These are phyloP conservation scores for Scortum barcoo DNA, from an alignment of 2,113 vertebrate species.

Conservation along the genomic window DNA sequence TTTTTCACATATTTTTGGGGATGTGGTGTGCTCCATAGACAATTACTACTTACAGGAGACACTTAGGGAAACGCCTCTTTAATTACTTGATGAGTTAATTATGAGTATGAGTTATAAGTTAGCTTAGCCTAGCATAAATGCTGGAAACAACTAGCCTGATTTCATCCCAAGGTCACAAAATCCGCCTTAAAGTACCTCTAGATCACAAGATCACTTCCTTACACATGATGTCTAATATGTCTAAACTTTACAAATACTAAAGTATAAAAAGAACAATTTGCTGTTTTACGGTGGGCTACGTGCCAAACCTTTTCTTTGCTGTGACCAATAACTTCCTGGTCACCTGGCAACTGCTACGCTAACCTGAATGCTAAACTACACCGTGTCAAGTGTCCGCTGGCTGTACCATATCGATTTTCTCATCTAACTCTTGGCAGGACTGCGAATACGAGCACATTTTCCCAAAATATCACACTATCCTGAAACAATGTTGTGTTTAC, in stretches of 20 bases:
- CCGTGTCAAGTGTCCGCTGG: not conserved
- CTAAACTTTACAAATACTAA: not conserved
- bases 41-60: not conserved
- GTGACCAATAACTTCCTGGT: not conserved
- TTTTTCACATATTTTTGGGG: not conserved
- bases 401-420: not conserved
- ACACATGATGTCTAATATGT: not conserved
- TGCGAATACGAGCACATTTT: not conserved
- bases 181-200: not conserved
- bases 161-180: not conserved
- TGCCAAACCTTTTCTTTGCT: not conserved
- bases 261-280: not conserved
- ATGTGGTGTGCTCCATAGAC: not conserved
- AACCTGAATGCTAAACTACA: not conserved
- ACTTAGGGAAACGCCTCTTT: no score
- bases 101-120: no score
- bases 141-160: not conserved
- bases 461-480: not conserved
- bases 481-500: conserved; percentile 13
- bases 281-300: not conserved
- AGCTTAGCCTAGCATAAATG: not conserved
- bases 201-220: not conserved
- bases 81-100: no score
- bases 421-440: no score
- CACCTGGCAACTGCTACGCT: not conserved